phyloP scores from a whole-genome alignment of 2,113 vertebrate species.

The Pardalotus punctatus region DNA sequence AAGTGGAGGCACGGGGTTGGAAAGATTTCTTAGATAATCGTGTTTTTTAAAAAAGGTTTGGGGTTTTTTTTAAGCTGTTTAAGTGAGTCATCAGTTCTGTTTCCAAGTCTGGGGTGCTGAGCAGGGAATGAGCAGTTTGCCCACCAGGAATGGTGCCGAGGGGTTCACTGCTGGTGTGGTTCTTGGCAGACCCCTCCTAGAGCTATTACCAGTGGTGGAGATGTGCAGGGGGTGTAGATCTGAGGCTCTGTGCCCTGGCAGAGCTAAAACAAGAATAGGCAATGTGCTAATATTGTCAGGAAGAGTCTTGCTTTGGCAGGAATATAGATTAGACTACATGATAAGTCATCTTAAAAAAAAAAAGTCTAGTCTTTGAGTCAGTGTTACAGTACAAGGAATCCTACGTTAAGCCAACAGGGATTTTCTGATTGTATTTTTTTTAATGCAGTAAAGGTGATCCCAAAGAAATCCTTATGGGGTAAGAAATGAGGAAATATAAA shows the following conservation, averaged over 20 bases:
- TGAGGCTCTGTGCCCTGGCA: not conserved
- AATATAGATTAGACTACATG: not conserved
- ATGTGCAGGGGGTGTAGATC: not conserved
- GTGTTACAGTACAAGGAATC: not conserved
- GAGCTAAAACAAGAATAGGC: slow-evolving; percentile 42
- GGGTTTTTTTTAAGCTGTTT: not conserved
- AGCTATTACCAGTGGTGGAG: not conserved
- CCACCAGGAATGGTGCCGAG: not conserved
- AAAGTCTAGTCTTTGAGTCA: not conserved
- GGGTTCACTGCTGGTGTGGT: not conserved
- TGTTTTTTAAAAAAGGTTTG: not conserved
- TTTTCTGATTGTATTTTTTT: not conserved
- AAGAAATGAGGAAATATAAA: not conserved
- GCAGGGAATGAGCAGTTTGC: not conserved
- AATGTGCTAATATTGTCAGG: slow-evolving; percentile 13
- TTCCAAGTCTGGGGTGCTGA: not conserved
- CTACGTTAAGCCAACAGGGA: not conserved
- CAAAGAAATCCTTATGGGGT: not conserved
- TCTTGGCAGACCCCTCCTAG: not conserved
- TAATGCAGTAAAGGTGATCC: not conserved
- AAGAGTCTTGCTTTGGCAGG: slow-evolving; percentile 51
- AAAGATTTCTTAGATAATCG: not conserved
- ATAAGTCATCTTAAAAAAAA: not conserved
- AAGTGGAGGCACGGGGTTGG: not conserved
- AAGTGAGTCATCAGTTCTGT: not conserved